phyloP scores from a whole-genome alignment of 2,113 vertebrate genomes.

The Lates calcarifer region DNA sequence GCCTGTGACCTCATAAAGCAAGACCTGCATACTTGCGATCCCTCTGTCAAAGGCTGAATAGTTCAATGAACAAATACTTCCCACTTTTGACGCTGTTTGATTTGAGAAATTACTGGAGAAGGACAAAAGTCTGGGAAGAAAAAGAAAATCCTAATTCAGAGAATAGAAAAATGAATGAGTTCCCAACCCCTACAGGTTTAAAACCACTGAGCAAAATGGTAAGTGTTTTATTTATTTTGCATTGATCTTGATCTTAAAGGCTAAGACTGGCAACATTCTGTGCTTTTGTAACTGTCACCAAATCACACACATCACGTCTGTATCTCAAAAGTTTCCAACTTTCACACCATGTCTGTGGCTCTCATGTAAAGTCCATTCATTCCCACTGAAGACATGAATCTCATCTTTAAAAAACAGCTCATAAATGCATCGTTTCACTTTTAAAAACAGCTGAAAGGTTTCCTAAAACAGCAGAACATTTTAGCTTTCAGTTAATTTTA shows the following conservation, averaged over 20 bases:
- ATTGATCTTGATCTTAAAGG: background rate
- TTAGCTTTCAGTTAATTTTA: no score
- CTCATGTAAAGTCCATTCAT: no score
- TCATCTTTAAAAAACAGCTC: background rate
- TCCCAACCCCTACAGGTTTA: background rate
- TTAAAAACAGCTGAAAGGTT: background rate
- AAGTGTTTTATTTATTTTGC: background rate
- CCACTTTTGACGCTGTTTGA: background rate
- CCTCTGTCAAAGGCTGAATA: conserved; percentile 21
- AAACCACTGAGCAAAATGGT: background rate
- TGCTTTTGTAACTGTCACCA: background rate
- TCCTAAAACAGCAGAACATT: no score
- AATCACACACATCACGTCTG: background rate
- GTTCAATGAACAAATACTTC: conserved; percentile 8
- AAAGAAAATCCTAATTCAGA: background rate
- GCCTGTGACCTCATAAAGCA: conserved; percentile 17
- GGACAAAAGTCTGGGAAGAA: background rate
- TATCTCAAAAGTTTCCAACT: no score
- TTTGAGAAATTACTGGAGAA: background rate
- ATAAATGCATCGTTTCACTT: background rate
- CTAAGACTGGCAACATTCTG: background rate
- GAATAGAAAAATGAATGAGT: background rate
- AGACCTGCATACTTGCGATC: conserved; percentile 4
- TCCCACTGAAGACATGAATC: background rate
- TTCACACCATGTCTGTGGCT: no score